A percentile compares a stretch with the other conserved stretches of the same genome.
phyloP scores from a whole-genome alignment of 1,140 invertebrate genomes.

The Listronotus oregonensis region DNA sequence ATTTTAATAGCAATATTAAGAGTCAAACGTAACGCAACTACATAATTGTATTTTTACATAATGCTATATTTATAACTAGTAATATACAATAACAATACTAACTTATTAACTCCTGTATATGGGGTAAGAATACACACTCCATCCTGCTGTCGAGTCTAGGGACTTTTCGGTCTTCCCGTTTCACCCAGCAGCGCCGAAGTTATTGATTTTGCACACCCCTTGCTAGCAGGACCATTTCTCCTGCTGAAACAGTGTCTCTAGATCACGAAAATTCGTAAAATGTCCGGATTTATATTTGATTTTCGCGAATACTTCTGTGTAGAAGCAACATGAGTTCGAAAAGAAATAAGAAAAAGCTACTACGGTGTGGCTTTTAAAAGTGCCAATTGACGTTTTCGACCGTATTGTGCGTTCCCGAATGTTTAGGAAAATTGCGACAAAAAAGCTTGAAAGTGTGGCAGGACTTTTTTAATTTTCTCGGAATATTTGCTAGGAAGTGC shows the following conservation, averaged over 20 bases:
- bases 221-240: conserved; percentile 24
- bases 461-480: neutral
- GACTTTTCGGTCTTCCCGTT: conserved; percentile 22
- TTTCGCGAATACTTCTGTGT: neutral
- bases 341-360: conserved; percentile 21
- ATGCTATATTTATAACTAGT: no score
- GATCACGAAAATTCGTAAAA: conserved; percentile 22
- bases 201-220: conserved; percentile 33
- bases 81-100: no score
- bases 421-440: neutral
- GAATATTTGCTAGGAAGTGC: neutral
- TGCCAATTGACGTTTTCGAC: neutral
- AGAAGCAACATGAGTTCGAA: conserved; percentile 10
- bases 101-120: no score
- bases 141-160: conserved; percentile 12
- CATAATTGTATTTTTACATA: no score
- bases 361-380: conserved; percentile 9
- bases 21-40: no score
- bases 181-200: conserved; percentile 12
- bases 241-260: conserved; percentile 11
- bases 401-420: neutral
- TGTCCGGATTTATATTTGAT: conserved; percentile 17
- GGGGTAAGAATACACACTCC: no score
- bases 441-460: neutral
- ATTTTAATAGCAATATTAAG: no score